phyloP scores from a whole-genome alignment of 1,140 invertebrate species.

The Melipona quadrifasciata region DNA sequence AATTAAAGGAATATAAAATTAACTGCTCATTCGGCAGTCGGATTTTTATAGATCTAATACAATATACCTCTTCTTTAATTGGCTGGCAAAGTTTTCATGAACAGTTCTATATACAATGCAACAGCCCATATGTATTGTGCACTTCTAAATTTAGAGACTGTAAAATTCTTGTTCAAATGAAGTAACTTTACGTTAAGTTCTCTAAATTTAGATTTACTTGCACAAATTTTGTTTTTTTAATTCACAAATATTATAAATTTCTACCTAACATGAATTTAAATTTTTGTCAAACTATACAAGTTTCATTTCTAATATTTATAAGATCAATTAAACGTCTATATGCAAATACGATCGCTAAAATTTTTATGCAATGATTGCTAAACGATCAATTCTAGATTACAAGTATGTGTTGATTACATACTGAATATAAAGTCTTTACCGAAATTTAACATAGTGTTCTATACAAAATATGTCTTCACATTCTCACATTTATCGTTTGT shows the following conservation, averaged over 20 bases:
- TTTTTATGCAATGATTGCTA: conserved; percentile 44
- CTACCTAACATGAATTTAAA: conserved; percentile 54
- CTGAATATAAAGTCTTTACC: conserved; percentile 56
- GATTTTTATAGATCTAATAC: conserved; percentile 25
- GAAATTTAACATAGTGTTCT: conserved; percentile 59
- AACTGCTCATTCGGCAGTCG: conserved; percentile 18
- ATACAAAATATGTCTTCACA: conserved; percentile 66
- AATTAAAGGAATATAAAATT: conserved; percentile 50
- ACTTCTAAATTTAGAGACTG: conserved; percentile 48
- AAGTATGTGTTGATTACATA: conserved; percentile 61
- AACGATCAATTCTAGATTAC: conserved; percentile 49
- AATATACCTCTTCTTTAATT: not conserved
- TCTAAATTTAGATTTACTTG: conserved; percentile 49
- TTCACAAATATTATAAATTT: conserved; percentile 62
- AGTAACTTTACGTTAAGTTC: conserved; percentile 20
- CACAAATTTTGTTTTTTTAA: conserved; percentile 34
- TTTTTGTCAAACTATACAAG: conserved; percentile 44
- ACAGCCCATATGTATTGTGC: conserved; percentile 27
- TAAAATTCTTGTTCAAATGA: conserved; percentile 41
- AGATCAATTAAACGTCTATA: conserved; percentile 39
- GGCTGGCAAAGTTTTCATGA: conserved; percentile 49
- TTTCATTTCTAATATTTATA: conserved; percentile 45
- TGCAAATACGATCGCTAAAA: conserved; percentile 51
- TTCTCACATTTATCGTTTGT: conserved; percentile 60
- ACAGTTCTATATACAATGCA: conserved; percentile 55